A percentile compares a stretch with the other conserved stretches of the same genome.
Conservation (phyloP, 92 coral and sea anemone species). For the Actinostola sp. region DNA sequence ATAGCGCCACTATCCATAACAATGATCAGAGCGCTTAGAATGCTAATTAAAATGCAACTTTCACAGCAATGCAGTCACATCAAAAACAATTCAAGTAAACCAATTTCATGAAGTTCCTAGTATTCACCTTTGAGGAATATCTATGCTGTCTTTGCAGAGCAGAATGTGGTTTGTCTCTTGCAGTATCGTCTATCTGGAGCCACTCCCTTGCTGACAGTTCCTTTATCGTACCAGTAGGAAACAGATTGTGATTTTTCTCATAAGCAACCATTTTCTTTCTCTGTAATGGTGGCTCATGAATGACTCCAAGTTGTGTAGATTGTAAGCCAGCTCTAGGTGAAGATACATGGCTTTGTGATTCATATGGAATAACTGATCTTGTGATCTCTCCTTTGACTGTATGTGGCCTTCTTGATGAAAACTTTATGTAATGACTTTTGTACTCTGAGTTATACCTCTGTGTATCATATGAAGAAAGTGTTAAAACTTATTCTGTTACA, state of each 20-base stretch:
- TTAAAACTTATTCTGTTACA: no score
- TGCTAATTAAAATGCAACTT: no score
- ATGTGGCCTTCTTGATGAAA: slow-evolving; percentile 76
- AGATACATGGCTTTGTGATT: slow-evolving; percentile 61
- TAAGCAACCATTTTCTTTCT: slow-evolving; percentile 91
- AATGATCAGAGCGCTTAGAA: no score
- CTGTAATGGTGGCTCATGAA: slow-evolving; percentile 91
- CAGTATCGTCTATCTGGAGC: slow-evolving; percentile 68
- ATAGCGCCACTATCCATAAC: no score
- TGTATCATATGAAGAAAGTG: no score
- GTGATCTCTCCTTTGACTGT: slow-evolving; percentile 85
- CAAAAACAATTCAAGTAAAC: background rate
- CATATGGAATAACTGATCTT: slow-evolving; percentile 64
- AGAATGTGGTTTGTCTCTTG: slow-evolving; percentile 25
- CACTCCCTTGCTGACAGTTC: slow-evolving; percentile 81
- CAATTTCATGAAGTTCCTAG: background rate
- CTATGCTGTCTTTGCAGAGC: slow-evolving; percentile 2
- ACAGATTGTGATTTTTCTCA: slow-evolving; percentile 91
- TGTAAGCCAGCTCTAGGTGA: slow-evolving; percentile 93
- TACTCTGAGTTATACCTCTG: slow-evolving; percentile 90
- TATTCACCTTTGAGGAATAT: slow-evolving; percentile 4
- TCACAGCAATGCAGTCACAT: background rate
- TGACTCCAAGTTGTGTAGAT: slow-evolving; percentile 79
- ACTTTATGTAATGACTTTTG: slow-evolving; percentile 70
- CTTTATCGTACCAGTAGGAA: slow-evolving; percentile 85